These are phyloP conservation scores for Helogale parvula DNA, from an alignment of 2,113 vertebrate species.

Conservation along the genomic window DNA sequence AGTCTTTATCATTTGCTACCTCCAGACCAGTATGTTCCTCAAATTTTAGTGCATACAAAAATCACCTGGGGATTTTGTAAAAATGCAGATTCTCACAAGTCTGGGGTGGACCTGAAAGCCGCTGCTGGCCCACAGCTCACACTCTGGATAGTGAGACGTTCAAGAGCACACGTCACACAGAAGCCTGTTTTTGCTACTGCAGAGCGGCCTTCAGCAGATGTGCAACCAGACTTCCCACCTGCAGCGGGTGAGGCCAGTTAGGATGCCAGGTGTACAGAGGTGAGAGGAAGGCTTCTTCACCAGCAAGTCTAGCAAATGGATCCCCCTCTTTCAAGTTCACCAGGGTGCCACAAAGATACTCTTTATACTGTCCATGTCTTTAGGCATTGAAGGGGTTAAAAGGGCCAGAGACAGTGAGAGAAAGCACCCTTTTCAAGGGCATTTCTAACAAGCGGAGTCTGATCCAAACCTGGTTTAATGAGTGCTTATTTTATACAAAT, in stretches of 20 bases:
- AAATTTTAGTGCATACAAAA: not conserved
- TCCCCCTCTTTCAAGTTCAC: not conserved
- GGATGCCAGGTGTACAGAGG: not conserved
- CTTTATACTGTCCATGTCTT: conserved; percentile 6
- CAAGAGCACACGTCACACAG: fast-evolving
- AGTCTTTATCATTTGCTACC: not conserved
- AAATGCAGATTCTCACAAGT: not conserved
- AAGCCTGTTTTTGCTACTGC: not conserved
- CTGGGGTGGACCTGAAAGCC: not conserved
- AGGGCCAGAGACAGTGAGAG: conserved; percentile 78
- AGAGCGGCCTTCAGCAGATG: too few relatives aligned
- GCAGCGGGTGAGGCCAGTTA: not conserved
- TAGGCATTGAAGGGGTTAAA: conserved; percentile 79
- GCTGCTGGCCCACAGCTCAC: not conserved
- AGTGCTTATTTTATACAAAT: conserved; percentile 90
- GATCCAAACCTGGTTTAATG: conserved; percentile 87
- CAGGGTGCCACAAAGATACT: conserved; percentile 13
- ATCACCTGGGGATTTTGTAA: not conserved
- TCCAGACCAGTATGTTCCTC: not conserved
- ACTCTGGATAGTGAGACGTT: not conserved
- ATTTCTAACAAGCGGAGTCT: conserved; percentile 87
- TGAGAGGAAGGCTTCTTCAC: not conserved
- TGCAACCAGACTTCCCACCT: not conserved
- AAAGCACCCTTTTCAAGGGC: conserved; percentile 78
- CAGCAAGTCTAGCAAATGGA: not conserved